phyloP scores from a whole-genome alignment of 2,113 vertebrate species.

The Sinosuthora webbiana region DNA sequence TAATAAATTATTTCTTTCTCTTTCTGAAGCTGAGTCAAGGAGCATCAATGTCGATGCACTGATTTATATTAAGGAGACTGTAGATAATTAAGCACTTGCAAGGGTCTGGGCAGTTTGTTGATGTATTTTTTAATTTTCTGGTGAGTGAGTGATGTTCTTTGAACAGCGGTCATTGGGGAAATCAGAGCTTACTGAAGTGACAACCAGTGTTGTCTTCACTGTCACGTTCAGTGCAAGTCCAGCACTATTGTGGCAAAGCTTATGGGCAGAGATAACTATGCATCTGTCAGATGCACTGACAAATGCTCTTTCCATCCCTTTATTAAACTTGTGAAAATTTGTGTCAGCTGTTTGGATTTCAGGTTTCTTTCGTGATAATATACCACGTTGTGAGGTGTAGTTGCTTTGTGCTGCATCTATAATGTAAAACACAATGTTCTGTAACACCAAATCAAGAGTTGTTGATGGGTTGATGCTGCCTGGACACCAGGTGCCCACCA shows the following conservation, averaged over 20 bases:
- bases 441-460: background rate
- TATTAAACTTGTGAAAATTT: background rate
- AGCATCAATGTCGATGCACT: background rate
- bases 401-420: background rate
- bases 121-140: conserved; percentile 66
- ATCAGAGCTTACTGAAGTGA: conserved; percentile 64
- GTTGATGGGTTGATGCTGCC: background rate
- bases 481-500: background rate
- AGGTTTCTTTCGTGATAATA: background rate
- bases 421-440: background rate
- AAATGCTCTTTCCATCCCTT: background rate
- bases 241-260: conserved; percentile 2
- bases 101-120: conserved; percentile 38
- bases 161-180: conserved; percentile 63
- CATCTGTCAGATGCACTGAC: conserved; percentile 43
- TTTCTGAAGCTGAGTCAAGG: conserved; percentile 28
- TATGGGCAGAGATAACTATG: conserved; percentile 37
- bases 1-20: conserved; percentile 20
- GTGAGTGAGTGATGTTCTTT: conserved; percentile 64
- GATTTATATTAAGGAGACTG: conserved; percentile 3
- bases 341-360: background rate
- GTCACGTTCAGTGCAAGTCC: conserved; percentile 42
- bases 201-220: conserved; percentile 5
- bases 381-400: background rate
- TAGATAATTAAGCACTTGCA: conserved; percentile 58